phyloP scores from a whole-genome alignment of 1,140 invertebrate genomes.

The Streblospio benedicti region DNA sequence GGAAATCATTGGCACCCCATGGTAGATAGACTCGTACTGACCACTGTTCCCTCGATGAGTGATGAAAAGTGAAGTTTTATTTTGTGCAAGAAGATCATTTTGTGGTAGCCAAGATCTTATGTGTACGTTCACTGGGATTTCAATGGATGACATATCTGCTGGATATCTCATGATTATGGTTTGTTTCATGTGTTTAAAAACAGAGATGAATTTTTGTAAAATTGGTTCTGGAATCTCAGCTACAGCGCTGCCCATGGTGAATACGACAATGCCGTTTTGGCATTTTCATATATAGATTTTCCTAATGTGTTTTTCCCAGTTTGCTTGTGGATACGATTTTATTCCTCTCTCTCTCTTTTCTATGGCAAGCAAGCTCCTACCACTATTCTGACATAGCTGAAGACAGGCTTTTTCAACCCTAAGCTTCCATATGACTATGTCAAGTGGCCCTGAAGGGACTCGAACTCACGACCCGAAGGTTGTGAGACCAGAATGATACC shows the following conservation, averaged over 20 bases:
- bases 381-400: too few species aligned
- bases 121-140: slow-evolving; percentile 59
- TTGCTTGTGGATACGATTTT: too few species aligned
- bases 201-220: slow-evolving; percentile 37
- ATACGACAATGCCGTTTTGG: neutral
- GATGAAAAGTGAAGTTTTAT: slow-evolving; percentile 53
- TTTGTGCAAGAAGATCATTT: slow-evolving; percentile 63
- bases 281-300: neutral
- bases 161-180: slow-evolving; percentile 52
- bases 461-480: too few species aligned
- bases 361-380: too few species aligned
- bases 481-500: too few species aligned
- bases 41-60: slow-evolving; percentile 67
- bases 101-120: slow-evolving; percentile 69
- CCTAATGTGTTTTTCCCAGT: too few species aligned
- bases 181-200: slow-evolving; percentile 48
- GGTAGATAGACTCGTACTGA: slow-evolving; percentile 61
- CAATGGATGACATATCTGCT: slow-evolving; percentile 47
- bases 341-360: too few species aligned
- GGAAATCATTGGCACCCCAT: slow-evolving; percentile 2
- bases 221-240: slow-evolving; percentile 7
- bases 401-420: too few species aligned
- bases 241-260: neutral
- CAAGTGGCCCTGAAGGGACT: too few species aligned
- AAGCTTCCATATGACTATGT: too few species aligned